Conservation (phyloP, 2,797 vertebrate genomes). For the Phylloscopus collybita region DNA sequence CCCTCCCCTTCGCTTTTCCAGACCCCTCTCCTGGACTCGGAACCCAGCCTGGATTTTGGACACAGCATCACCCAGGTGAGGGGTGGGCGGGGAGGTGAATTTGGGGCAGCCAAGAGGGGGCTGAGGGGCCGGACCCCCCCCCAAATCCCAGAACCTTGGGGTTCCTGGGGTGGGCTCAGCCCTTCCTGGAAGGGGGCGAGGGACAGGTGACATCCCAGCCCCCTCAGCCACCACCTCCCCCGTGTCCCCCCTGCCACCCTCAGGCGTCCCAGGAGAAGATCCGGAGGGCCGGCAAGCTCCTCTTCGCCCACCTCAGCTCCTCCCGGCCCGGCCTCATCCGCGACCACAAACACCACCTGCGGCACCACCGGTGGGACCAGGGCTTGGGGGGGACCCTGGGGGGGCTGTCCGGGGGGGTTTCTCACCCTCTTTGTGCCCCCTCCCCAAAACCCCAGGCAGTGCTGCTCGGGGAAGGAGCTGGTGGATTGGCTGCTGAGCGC, state of each 20-base stretch:
- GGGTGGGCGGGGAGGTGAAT: accelerated
- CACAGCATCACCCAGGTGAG: slow-evolving; percentile 88
- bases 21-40: slow-evolving; percentile 88
- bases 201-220: too few relatives aligned
- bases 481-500: slow-evolving; percentile 89
- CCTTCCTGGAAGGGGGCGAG: accelerated
- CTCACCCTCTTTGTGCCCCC: not conserved
- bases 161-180: not conserved
- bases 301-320: slow-evolving; percentile 81
- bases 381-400: not conserved
- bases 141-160: accelerated
- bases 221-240: too few relatives aligned
- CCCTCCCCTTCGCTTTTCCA: slow-evolving; percentile 47
- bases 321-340: slow-evolving; percentile 85
- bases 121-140: accelerated
- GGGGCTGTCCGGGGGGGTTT: too few relatives aligned
- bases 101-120: not conserved
- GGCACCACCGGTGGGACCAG: slow-evolving; percentile 85
- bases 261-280: slow-evolving; percentile 90
- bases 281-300: slow-evolving; percentile 85
- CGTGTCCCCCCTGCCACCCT: too few relatives aligned
- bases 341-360: slow-evolving; percentile 91
- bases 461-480: slow-evolving; percentile 90
- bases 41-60: slow-evolving; percentile 74
- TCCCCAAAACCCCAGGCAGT: slow-evolving; percentile 78